phyloP scores from a whole-genome alignment of 2,888 invertebrate species.

The Stenodera caucasica region DNA sequence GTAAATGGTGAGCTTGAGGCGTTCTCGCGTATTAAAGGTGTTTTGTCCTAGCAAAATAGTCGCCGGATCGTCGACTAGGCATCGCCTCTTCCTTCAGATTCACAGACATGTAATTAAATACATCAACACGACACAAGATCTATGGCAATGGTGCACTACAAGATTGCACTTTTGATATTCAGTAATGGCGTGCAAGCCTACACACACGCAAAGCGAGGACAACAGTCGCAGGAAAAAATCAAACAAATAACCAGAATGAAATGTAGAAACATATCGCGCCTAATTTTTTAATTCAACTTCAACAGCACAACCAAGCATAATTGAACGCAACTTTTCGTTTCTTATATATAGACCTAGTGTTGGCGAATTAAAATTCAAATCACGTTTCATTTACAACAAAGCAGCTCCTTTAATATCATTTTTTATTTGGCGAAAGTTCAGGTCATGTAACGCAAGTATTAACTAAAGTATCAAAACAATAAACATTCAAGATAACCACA shows the following conservation, averaged over 20 bases:
- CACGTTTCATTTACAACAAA: neutral
- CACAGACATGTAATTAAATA: conserved; percentile 34
- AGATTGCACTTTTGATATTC: conserved; percentile 32
- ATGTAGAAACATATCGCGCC: neutral
- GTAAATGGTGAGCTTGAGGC: conserved; percentile 22
- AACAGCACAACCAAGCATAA: neutral
- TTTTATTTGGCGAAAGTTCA: conserved; percentile 2
- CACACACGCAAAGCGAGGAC: conserved; percentile 17
- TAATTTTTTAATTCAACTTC: neutral
- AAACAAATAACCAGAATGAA: neutral
- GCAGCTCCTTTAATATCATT: neutral
- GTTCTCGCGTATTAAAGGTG: conserved; percentile 19
- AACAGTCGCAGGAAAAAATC: neutral
- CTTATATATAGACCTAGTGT: too few relatives aligned
- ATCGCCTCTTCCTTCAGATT: conserved; percentile 27
- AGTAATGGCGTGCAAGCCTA: conserved; percentile 28
- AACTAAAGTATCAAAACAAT: too few relatives aligned
- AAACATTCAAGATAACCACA: neutral
- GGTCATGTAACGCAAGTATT: neutral
- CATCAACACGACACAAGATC: conserved; percentile 35
- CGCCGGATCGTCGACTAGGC: conserved; percentile 14
- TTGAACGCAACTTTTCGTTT: conserved; percentile 1
- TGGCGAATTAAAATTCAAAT: conserved; percentile 1
- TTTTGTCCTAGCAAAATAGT: conserved; percentile 21
- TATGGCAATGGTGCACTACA: conserved; percentile 32